Evolutionary conservation across 2,797 vertebrate species (phyloP).

Genomic region (Gila robusta): DNA sequence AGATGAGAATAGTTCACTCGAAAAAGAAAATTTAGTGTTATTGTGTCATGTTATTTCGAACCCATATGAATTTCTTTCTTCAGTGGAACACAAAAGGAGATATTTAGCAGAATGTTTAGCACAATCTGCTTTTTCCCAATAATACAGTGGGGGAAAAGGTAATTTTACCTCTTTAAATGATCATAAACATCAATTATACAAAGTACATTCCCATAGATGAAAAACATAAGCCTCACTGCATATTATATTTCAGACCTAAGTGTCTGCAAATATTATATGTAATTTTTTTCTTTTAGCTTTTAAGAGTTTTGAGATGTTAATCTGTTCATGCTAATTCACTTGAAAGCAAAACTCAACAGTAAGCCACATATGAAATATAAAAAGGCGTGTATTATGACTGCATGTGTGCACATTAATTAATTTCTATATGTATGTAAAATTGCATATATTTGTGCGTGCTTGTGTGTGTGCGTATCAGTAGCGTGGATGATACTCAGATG

Average conservation of each 20-base stretch:
- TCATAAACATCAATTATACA: background rate
- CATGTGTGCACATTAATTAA: slow-evolving; percentile 35
- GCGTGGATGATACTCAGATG: slow-evolving; percentile 48
- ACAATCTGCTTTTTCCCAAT: background rate
- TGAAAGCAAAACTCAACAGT: slow-evolving; percentile 65
- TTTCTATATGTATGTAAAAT: slow-evolving; percentile 23
- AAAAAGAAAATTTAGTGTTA: background rate
- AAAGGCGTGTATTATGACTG: slow-evolving; percentile 60
- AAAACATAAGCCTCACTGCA: background rate
- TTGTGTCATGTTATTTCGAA: background rate
- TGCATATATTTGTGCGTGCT: background rate
- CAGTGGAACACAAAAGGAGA: background rate
- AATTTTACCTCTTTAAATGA: background rate
- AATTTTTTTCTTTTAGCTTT: background rate
- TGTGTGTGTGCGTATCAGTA: slow-evolving; percentile 36
- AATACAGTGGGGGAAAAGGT: background rate
- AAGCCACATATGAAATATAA: slow-evolving; percentile 70
- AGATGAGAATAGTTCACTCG: slow-evolving; percentile 3
- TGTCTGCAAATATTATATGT: background rate
- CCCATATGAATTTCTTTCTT: background rate
- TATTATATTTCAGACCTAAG: slow-evolving; percentile 20
- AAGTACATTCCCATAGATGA: background rate
- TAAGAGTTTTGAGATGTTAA: slow-evolving; percentile 1
- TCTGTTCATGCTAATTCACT: slow-evolving; percentile 1
- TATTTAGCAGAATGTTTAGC: background rate